Base-by-base conservation (phyloP, 2,888 invertebrate species). In the Eurois occulta region DNA sequence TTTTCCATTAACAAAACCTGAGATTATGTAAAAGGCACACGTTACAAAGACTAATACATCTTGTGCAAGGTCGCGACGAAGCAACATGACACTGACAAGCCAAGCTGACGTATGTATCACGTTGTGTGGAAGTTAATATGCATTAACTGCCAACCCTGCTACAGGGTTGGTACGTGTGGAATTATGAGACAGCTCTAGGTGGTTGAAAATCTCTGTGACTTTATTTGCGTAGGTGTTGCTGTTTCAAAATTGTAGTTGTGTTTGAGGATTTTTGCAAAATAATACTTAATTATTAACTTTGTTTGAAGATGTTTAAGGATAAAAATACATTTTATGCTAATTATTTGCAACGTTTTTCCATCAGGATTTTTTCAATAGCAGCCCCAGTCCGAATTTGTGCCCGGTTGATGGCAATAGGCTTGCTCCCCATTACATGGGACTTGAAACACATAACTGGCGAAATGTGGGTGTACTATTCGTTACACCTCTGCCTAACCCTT, bases 91-190 rank as follows among this genome's bases (percentile, higher is more conserved):
- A 81, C 78, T 85, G 87, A 88, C 87, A 87, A 72, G 77, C 67
- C 78, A 64, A 75, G 72, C 78, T 85, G 80, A 88, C 85, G 74
- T 83, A 78, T 84, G 66, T 82, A 80, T 80, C 77, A 79, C 78
- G 78, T 68, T 81, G 72, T 87, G 62, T 75, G 77, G 81, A 78
- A 83, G 82, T 86, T 85, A 87, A 87, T 87, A 88, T 88, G 87
- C 85, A 87, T 85, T 88, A 86, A 71, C 80, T 80, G 74, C 55
- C 79, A 85, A 62, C 81, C 78, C 77, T 85, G 77, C 74, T 21
- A 72, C 80, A 87, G 81, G 89, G 87, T 10, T 87, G 87, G 60
- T 38, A 55, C 80, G 46, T 75, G 64, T 28, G 41, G 64, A 77
- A 77, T 86, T 78, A 73, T 60, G 72, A 35, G 55, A 75, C 71